Evolutionary conservation across 2,113 vertebrate species (phyloP).

Genomic region (Amia ocellicauda): DNA sequence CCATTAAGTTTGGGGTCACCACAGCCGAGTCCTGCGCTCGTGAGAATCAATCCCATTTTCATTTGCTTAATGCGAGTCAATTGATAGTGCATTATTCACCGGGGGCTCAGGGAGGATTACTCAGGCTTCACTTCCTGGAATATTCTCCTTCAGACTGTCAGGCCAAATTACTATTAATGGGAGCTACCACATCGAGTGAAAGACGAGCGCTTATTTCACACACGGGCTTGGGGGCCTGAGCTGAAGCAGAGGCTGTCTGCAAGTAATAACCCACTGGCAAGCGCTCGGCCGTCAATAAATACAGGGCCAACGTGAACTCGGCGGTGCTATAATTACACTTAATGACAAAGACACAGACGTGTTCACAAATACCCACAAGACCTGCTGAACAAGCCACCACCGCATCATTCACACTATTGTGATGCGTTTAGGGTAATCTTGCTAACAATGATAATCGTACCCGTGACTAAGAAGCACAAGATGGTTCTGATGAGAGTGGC

Average conservation of each 20-base stretch:
- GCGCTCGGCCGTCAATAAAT: too few relatives aligned
- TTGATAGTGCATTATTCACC: slow-evolving; percentile 43
- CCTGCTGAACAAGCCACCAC: too few relatives aligned
- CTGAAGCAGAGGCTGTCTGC: background rate
- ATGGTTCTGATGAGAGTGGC: too few relatives aligned
- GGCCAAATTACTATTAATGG: slow-evolving; percentile 45
- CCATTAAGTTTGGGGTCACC: slow-evolving; percentile 48
- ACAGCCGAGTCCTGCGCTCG: slow-evolving; percentile 43
- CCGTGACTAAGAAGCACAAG: too few relatives aligned
- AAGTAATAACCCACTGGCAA: too few relatives aligned
- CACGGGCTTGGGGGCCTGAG: slow-evolving; percentile 2
- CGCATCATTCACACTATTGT: too few relatives aligned
- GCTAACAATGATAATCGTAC: too few relatives aligned
- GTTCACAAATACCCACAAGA: too few relatives aligned
- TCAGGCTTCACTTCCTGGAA: slow-evolving; percentile 40
- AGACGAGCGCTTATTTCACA: slow-evolving; percentile 14
- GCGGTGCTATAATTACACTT: too few relatives aligned
- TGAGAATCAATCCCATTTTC: slow-evolving; percentile 47
- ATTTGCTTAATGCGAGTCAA: slow-evolving; percentile 52
- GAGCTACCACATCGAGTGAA: slow-evolving; percentile 27
- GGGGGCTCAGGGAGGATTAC: slow-evolving; percentile 33
- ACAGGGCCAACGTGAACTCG: too few relatives aligned
- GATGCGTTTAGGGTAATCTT: too few relatives aligned
- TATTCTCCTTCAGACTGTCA: slow-evolving; percentile 30
- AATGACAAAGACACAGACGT: too few relatives aligned